Percentiles rank a stretch among this genome's conserved stretches.
Conservation (phyloP, 1,140 invertebrate genomes). For the Papilio polytes region DNA sequence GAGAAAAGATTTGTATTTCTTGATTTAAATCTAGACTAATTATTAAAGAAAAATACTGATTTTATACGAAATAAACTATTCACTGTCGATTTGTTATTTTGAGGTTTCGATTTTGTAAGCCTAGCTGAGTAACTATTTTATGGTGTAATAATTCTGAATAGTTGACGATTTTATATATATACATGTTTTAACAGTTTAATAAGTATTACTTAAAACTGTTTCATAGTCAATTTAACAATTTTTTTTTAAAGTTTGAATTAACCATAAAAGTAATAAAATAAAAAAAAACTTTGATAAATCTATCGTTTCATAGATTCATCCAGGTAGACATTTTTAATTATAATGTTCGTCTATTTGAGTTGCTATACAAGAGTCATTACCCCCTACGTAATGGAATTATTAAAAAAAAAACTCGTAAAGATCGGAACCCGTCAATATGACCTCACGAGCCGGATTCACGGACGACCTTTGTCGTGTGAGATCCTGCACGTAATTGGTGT, state of each 20-base stretch:
- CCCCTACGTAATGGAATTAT: neutral
- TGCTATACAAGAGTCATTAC: conserved; percentile 9
- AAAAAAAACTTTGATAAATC: too few relatives aligned
- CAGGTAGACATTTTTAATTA: too few relatives aligned
- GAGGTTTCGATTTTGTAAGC: neutral
- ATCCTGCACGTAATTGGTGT: conserved; percentile 56
- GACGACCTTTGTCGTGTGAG: conserved; percentile 62
- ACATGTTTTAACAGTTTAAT: too few relatives aligned
- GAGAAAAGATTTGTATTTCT: too few relatives aligned
- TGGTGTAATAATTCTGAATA: neutral
- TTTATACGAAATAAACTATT: neutral
- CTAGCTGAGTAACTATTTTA: neutral
- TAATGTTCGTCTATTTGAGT: neutral
- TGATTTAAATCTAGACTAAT: too few relatives aligned
- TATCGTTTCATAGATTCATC: too few relatives aligned
- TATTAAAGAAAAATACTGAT: neutral
- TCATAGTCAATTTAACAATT: too few relatives aligned
- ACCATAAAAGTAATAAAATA: too few relatives aligned
- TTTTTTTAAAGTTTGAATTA: too few relatives aligned
- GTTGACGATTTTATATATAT: neutral
- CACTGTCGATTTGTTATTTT: neutral
- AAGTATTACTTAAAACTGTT: too few relatives aligned
- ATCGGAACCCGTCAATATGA: conserved; percentile 54
- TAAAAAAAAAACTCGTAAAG: conserved; percentile 42
- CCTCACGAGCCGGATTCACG: conserved; percentile 67